Evolutionary conservation across 92 coral and sea anemone genomes (phyloP).

Genomic region (Umimayanthus kanabou): DNA sequence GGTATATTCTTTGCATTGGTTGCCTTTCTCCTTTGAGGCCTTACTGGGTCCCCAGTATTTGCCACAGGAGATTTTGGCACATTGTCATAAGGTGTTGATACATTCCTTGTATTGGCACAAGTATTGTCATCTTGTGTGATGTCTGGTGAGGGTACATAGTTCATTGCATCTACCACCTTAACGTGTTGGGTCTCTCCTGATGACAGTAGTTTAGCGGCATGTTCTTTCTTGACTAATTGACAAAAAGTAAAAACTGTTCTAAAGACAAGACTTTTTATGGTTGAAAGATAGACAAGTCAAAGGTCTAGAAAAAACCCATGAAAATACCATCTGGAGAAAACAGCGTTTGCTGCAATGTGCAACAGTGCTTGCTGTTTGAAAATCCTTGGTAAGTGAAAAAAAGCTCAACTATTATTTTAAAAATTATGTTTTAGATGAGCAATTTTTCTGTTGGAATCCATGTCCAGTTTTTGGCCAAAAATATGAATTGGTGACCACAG

Average conservation of each 20-base stretch:
- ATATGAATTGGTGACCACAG: too few species aligned
- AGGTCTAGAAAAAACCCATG: too few species aligned
- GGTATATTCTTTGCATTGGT: slow-evolving; percentile 15
- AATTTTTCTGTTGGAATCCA: too few species aligned
- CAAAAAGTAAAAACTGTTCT: background rate
- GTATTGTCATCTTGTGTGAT: background rate
- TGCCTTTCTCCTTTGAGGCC: slow-evolving; percentile 34
- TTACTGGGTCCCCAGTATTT: slow-evolving; percentile 17
- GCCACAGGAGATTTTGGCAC: slow-evolving; percentile 52
- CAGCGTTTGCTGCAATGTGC: too few species aligned
- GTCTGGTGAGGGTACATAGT: slow-evolving; percentile 83
- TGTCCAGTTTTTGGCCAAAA: too few species aligned
- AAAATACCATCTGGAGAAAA: too few species aligned
- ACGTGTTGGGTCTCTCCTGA: slow-evolving; percentile 91
- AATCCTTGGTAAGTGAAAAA: too few species aligned
- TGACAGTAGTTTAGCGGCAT: slow-evolving; percentile 61
- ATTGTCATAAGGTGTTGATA: slow-evolving; percentile 43
- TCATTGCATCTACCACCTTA: slow-evolving; percentile 88
- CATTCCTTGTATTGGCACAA: background rate
- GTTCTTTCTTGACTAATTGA: slow-evolving; percentile 69
- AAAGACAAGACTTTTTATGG: background rate
- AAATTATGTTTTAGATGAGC: too few species aligned
- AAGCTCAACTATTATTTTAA: too few species aligned
- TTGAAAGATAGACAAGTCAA: background rate
- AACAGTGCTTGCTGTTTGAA: too few species aligned